phyloP scores from a whole-genome alignment of 1,140 invertebrate species.

The Drosophila insularis region DNA sequence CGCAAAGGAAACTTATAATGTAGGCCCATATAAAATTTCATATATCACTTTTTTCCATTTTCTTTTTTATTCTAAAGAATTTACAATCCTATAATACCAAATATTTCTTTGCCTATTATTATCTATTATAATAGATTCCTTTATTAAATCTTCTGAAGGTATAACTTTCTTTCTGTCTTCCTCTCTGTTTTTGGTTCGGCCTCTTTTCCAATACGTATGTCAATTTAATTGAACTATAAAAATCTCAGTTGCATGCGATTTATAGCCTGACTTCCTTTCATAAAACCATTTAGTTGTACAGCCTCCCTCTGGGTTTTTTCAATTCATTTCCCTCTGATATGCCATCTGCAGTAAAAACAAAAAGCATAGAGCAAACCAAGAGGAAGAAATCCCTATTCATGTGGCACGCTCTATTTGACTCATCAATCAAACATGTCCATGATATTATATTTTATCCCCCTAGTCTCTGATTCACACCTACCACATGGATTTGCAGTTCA shows the following conservation, averaged over 20 bases:
- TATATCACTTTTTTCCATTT: too few species aligned
- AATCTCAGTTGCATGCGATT: slow-evolving; percentile 35
- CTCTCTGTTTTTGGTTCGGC: neutral
- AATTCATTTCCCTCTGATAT: slow-evolving; percentile 4
- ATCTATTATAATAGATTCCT: neutral
- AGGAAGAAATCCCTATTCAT: slow-evolving; percentile 63
- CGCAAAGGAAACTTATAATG: too few species aligned
- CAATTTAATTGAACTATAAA: slow-evolving; percentile 49
- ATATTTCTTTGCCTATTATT: too few species aligned
- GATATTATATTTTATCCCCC: slow-evolving; percentile 43
- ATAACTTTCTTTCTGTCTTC: slow-evolving; percentile 24
- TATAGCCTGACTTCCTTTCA: slow-evolving; percentile 48
- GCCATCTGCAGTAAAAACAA: slow-evolving; percentile 37
- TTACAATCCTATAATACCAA: too few species aligned
- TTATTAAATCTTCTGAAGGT: neutral
- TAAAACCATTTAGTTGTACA: slow-evolving; percentile 53
- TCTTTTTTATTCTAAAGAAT: too few species aligned
- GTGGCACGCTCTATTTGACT: slow-evolving; percentile 70
- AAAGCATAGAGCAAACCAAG: neutral
- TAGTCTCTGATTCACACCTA: slow-evolving; percentile 63
- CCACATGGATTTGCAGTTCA: slow-evolving; percentile 34
- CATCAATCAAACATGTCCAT: slow-evolving; percentile 62
- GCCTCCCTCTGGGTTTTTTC: neutral
- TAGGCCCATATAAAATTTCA: too few species aligned
- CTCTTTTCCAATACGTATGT: slow-evolving; percentile 6